Evolutionary conservation across 2,113 vertebrate species (phyloP), one percentile per base, ranked within the genome.

Genomic region (Pseudopodoces humilis): DNA sequence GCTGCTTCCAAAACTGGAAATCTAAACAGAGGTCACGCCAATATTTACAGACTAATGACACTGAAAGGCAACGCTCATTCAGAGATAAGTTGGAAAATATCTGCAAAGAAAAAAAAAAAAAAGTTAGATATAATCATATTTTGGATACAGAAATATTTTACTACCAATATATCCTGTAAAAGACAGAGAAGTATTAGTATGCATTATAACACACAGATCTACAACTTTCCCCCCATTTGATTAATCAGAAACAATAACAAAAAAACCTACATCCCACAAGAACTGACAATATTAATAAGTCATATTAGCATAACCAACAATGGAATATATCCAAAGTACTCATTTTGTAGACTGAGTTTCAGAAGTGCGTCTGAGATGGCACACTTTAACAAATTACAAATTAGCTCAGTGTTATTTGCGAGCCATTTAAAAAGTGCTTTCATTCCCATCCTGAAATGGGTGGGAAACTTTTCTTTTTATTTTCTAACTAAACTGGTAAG

Each of bases 1-100:
- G 97, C 96, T 99, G 99, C 96, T 99, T 99, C 99, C 99, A 99
- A 97, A 99, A 99, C 96, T 99, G 99, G 97, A 99, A 99, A 97
- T 99, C 99, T 97, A 99, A 98, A 97, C 99, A 99, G 85, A 99
- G 99, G 76, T 99, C 99, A 90, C 98, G 98, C 99, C 99, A 99
- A 68, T 99, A 99, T 97, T 99, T 99, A 98, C 99, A 99, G 83
- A 99, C 99, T 97, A 99, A 98, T 12, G 99, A 99, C 43, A 98
- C 99, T 92, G 98, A 98, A 90, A 99, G 98, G 97, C 99, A 99
- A 70, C 99, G 98, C 52, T 99, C 99, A 96, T 99, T 99, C 98
- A 99, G 97, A 43, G 99, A 99, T 93, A 99, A 97, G 94, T 99
- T 99, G 88, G 99, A 99, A 97, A 99, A 99, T 97, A 99, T 99